A percentile compares a stretch with the other conserved stretches of the same genome.
These are phyloP conservation scores for Porites divaricata DNA, from an alignment of 92 coral and sea anemone genomes.

Conservation along the genomic window DNA sequence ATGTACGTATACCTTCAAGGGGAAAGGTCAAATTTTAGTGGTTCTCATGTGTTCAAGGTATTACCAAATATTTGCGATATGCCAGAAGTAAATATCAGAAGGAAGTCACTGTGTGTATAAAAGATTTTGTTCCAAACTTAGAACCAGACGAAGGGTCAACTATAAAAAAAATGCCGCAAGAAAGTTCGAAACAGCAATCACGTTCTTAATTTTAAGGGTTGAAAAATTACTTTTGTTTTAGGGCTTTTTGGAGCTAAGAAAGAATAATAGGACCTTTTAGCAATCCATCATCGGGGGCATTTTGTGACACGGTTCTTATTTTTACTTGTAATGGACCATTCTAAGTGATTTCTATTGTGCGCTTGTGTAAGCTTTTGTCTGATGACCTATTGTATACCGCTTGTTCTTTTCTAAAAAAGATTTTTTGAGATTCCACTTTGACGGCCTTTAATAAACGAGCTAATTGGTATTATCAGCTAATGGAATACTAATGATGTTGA, in stretches of 20 bases:
- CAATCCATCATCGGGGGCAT: neutral
- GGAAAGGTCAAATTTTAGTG: conserved; percentile 45
- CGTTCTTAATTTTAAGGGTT: neutral
- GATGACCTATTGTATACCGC: neutral
- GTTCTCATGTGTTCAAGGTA: neutral
- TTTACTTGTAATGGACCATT: neutral
- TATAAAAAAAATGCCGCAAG: neutral
- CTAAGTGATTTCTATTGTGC: neutral
- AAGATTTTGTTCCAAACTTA: conserved; percentile 7
- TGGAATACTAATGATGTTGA: neutral
- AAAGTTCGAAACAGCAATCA: neutral
- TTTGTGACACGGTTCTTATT: neutral
- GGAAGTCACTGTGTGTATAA: conserved; percentile 29
- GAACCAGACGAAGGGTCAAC: neutral
- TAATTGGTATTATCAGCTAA: neutral
- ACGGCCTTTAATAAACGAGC: neutral
- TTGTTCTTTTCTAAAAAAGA: neutral
- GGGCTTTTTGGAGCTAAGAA: neutral
- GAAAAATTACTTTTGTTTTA: neutral
- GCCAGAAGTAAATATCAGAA: neutral
- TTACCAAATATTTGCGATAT: conserved; percentile 39
- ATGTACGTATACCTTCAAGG: conserved; percentile 3
- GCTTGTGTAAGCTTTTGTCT: neutral
- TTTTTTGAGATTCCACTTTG: neutral
- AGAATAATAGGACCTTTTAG: neutral